phyloP scores from a whole-genome alignment of 2,888 invertebrate genomes.

The Lagria hirta region DNA sequence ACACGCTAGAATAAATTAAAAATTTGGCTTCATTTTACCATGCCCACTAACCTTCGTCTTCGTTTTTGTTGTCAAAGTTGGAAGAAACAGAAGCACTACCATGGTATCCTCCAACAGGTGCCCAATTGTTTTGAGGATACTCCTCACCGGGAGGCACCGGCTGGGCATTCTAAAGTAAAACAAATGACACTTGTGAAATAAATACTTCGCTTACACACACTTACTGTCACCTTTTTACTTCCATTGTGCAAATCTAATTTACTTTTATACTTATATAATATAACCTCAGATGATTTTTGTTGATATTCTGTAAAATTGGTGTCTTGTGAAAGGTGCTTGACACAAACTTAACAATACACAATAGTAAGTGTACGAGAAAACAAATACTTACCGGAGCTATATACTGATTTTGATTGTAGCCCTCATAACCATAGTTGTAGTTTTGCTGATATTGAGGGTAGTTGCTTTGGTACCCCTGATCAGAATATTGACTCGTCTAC shows the following conservation, averaged over 20 bases:
- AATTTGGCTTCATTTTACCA: too few species aligned
- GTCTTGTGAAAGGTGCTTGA: constrained; percentile 30
- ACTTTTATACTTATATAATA: constrained; percentile 26
- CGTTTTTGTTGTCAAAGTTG: constrained; percentile 38
- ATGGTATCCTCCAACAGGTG: constrained; percentile 34
- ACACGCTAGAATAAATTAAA: background rate
- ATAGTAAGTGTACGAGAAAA: constrained; percentile 15
- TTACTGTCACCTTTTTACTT: constrained; percentile 33
- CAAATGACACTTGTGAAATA: constrained; percentile 21
- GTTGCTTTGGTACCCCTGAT: constrained; percentile 35
- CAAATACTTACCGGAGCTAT: constrained; percentile 26
- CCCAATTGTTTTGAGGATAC: constrained; percentile 38
- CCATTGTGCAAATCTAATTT: constrained; percentile 30
- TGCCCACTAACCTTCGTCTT: constrained; percentile 28
- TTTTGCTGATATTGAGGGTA: constrained; percentile 38
- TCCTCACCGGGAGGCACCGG: constrained; percentile 35
- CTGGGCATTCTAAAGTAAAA: constrained; percentile 36
- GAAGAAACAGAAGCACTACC: constrained; percentile 39
- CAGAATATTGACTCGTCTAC: constrained; percentile 35
- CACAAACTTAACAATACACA: constrained; percentile 25
- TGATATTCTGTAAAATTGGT: constrained; percentile 37
- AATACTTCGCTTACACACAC: constrained; percentile 17
- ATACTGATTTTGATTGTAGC: constrained; percentile 34
- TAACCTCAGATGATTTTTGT: constrained; percentile 34
- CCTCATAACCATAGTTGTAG: constrained; percentile 37